phyloP scores from a whole-genome alignment of 2,113 vertebrate species.

The Corydoras maculifer region DNA sequence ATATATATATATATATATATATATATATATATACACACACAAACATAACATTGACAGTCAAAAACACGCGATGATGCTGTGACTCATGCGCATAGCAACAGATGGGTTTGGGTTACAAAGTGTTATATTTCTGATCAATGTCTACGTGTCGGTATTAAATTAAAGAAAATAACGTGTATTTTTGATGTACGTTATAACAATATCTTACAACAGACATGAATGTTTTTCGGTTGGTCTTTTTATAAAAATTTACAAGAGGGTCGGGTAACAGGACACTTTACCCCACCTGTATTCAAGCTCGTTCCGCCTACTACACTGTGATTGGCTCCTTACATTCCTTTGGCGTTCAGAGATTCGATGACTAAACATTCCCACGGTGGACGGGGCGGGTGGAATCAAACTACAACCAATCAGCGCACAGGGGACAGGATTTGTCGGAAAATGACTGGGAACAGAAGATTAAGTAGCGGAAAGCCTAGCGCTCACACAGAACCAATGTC shows the following conservation, averaged over 20 bases:
- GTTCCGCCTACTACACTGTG: not conserved
- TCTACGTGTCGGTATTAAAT: no score
- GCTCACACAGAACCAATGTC: not conserved
- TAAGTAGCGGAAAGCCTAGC: not conserved
- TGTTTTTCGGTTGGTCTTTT: no score
- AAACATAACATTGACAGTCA: no score
- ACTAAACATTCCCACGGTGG: not conserved
- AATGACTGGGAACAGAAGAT: not conserved
- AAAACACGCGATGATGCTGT: no score
- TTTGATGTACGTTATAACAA: no score
- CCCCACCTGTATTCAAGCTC: not conserved
- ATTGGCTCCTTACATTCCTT: not conserved
- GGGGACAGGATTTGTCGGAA: not conserved
- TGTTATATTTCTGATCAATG: no score
- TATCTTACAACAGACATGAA: no score
- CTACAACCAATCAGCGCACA: not conserved
- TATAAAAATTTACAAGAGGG: not conserved
- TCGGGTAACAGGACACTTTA: not conserved
- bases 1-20: no score
- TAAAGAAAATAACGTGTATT: no score
- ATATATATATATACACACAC: no score
- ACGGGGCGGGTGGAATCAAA: not conserved
- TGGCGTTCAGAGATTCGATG: not conserved
- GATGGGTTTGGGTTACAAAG: no score
- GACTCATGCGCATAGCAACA: no score